Conservation (phyloP, 2,113 vertebrate species). For the Entosphenus tridentatus region DNA sequence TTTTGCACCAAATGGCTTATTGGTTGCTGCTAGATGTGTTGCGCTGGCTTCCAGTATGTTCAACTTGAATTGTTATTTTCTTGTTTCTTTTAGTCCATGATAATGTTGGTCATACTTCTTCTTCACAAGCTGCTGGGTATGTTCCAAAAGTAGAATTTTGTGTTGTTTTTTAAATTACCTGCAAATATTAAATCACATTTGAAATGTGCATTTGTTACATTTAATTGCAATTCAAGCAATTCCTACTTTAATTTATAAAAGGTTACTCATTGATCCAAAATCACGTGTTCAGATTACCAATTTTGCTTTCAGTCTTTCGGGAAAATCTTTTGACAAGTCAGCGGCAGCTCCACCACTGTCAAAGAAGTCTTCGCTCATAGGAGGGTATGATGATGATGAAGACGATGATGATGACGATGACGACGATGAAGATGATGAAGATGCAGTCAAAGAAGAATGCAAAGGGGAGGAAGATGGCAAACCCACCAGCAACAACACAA, state of each 20-base stretch:
- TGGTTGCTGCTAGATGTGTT: too few relatives aligned
- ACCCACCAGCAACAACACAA: conserved; percentile 14
- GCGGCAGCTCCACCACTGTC: conserved; percentile 8
- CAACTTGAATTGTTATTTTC: too few relatives aligned
- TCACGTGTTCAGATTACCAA: too few relatives aligned
- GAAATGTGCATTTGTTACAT: not conserved
- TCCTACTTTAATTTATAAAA: too few relatives aligned
- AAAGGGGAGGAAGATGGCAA: conserved; percentile 11
- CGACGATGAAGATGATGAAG: conserved; percentile 13
- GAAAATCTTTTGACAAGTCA: conserved; percentile 25
- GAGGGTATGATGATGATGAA: conserved; percentile 26
- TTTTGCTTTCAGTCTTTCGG: conserved; percentile 18
- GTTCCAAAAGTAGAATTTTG: not conserved
- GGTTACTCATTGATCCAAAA: too few relatives aligned
- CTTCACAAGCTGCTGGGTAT: too few relatives aligned
- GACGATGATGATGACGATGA: conserved; percentile 24
- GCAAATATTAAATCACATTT: not conserved
- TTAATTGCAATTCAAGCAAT: too few relatives aligned
- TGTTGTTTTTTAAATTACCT: not conserved
- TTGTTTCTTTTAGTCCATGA: too few relatives aligned
- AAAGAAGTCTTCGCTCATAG: conserved; percentile 19
- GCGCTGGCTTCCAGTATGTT: too few relatives aligned
- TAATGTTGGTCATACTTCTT: too few relatives aligned
- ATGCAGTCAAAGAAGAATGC: conserved; percentile 9
- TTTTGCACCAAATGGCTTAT: too few relatives aligned